Evolutionary conservation across 2,797 vertebrate genomes (phyloP), one percentile per base, ranked within the genome.

Genomic region (Miichthys miiuy): DNA sequence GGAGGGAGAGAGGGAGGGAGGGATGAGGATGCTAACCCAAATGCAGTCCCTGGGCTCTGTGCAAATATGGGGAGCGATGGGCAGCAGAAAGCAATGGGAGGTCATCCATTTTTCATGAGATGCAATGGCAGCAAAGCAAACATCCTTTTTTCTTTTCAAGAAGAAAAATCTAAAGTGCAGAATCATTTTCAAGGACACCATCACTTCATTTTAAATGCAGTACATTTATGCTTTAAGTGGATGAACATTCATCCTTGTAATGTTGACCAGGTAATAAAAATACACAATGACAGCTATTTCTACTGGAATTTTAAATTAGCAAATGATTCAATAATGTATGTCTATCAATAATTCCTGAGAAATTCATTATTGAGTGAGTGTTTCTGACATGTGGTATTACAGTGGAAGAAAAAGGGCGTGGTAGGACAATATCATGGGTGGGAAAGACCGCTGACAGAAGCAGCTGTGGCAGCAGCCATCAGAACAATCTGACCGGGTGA

Each of bases 21-120:
- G 75, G 57, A 55, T 58, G 81, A 80, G 69, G 88, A 86, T 75
- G 83, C 83, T 81, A 79, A 88, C 78, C 80, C 77, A 88, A 91
- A 93, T 91, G 85, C 74, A 84, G 65, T 90, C 90, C 83, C 88
- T 76, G 63, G 67, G 74, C 84, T 85, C 80, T 87, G 86, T 84
- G 79, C 84, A 93, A 91, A 94, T 80, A 86, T 47, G 64, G 82
- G 79, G 72, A 84, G 84, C 83, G 60, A 83, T 78, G 89, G 89
- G 82, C 88, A 84, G 87, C 85, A 87, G 73, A 85, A 84, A 93
- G 82, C 92, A 68, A 60, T 75, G 79, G 91, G 84, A 87, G 90
- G 89, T 92, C 92, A 94, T 95, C 77, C 85, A 95, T 94, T 92
- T 95, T 95, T 95, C 92, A 95, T 95, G 89, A 91, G 87, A 68